Evolutionary conservation across 2,797 vertebrate species (phyloP).

Genomic region (Ctenochaetus hawaiiensis): DNA sequence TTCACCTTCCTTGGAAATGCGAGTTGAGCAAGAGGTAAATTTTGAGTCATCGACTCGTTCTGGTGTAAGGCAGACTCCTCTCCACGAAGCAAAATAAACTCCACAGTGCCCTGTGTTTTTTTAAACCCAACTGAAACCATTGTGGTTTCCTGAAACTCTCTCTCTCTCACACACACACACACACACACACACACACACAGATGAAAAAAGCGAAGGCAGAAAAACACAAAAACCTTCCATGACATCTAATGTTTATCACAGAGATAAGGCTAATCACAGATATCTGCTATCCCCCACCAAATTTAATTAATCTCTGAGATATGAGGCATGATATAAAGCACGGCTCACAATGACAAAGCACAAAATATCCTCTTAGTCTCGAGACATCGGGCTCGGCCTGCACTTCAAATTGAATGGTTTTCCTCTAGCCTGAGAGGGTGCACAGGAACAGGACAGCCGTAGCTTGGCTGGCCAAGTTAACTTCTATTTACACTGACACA

Average conservation of each 20-base stretch:
- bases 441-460: constrained; percentile 20
- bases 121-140: constrained; percentile 11
- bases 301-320: constrained; percentile 13
- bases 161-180: not conserved
- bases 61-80: constrained; percentile 18
- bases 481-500: constrained; percentile 34
- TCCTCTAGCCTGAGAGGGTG: constrained; percentile 37
- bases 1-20: constrained; percentile 32
- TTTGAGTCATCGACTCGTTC: constrained; percentile 15
- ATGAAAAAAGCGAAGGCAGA: constrained; percentile 1
- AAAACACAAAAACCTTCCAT: not conserved
- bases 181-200: not conserved
- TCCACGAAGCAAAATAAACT: constrained; percentile 19
- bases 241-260: constrained; percentile 30
- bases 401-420: constrained; percentile 56
- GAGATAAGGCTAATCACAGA: constrained; percentile 29
- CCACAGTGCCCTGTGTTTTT: not conserved
- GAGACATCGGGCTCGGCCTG: constrained; percentile 40
- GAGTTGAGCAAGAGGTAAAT: constrained; percentile 9
- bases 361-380: constrained; percentile 49
- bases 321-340: constrained; percentile 24
- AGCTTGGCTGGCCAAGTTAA: constrained; percentile 33
- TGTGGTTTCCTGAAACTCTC: not conserved
- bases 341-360: constrained; percentile 72
- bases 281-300: constrained; percentile 13